Conservation (phyloP, 2,888 invertebrate species). For the Cerceris rybyensis region DNA sequence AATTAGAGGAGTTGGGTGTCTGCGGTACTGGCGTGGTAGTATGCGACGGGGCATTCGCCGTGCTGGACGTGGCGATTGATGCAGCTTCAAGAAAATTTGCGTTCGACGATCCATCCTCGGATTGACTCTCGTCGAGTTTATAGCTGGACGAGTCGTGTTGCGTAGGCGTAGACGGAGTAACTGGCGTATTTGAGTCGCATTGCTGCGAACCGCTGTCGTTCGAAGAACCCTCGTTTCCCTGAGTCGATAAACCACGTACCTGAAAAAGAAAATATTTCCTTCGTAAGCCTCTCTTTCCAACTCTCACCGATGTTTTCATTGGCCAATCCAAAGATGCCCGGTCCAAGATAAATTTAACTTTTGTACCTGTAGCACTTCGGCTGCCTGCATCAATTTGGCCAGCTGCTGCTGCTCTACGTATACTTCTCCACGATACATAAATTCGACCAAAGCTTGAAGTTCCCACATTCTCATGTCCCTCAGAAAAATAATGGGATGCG, state of each 20-base stretch:
- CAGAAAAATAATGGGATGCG: constrained; percentile 92
- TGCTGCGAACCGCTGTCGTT: constrained; percentile 66
- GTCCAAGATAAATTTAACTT: not conserved
- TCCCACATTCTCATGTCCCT: constrained; percentile 87
- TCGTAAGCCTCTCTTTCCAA: too few relatives aligned
- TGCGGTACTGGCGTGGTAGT: constrained; percentile 54
- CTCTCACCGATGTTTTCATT: not conserved
- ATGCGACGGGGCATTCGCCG: constrained; percentile 58
- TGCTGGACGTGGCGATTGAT: constrained; percentile 59
- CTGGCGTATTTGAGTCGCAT: constrained; percentile 62
- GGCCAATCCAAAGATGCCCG: not conserved
- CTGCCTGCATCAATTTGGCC: constrained; percentile 79
- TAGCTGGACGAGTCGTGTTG: constrained; percentile 57
- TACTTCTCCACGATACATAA: constrained; percentile 81
- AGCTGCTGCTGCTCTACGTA: constrained; percentile 80
- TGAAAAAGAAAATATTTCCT: constrained; percentile 41
- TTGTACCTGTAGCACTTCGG: constrained; percentile 78
- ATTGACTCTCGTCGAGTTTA: constrained; percentile 68
- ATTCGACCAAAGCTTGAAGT: constrained; percentile 79
- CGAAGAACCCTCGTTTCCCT: constrained; percentile 72
- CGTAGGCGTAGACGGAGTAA: constrained; percentile 68
- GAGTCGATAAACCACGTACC: constrained; percentile 79
- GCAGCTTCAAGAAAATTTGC: constrained; percentile 67
- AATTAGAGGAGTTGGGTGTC: constrained; percentile 73
- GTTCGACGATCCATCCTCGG: constrained; percentile 65